These are phyloP conservation scores for Hypolimnas misippus DNA, from an alignment of 2,888 invertebrate species.

Conservation along the genomic window DNA sequence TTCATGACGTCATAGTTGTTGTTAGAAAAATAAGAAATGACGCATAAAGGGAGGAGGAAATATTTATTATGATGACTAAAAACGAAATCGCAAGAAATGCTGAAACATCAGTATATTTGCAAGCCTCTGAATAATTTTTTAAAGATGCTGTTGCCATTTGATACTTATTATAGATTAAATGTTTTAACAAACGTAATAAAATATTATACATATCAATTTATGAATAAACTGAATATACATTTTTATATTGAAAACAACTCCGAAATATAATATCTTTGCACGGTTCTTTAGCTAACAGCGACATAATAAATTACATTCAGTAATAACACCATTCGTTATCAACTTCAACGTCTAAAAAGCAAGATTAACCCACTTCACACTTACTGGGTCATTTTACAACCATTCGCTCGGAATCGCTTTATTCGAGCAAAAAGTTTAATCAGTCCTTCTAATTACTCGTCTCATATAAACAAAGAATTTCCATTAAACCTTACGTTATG, in stretches of 20 bases:
- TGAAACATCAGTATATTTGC: too few species aligned
- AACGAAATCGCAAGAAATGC: not conserved
- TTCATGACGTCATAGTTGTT: not conserved
- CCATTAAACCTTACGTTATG: constrained; percentile 32
- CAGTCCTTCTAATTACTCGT: constrained; percentile 31
- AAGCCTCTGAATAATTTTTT: too few species aligned
- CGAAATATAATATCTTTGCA: too few species aligned
- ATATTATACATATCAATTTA: too few species aligned
- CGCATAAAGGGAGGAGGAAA: not conserved
- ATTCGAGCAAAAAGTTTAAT: constrained; percentile 29
- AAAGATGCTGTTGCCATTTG: too few species aligned
- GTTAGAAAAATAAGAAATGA: not conserved
- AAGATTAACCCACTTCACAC: not conserved
- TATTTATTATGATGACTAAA: not conserved
- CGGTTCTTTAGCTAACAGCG: too few species aligned
- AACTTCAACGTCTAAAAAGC: not conserved
- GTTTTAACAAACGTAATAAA: too few species aligned
- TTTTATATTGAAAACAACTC: too few species aligned
- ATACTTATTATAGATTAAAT: too few species aligned
- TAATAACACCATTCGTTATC: not conserved
- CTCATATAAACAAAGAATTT: constrained; percentile 35
- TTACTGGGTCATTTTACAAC: constrained; percentile 3
- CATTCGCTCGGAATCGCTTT: constrained; percentile 15
- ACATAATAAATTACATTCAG: not conserved
- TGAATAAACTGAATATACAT: too few species aligned